phyloP scores from a whole-genome alignment of 2,888 invertebrate species.

The Graphium colonna region DNA sequence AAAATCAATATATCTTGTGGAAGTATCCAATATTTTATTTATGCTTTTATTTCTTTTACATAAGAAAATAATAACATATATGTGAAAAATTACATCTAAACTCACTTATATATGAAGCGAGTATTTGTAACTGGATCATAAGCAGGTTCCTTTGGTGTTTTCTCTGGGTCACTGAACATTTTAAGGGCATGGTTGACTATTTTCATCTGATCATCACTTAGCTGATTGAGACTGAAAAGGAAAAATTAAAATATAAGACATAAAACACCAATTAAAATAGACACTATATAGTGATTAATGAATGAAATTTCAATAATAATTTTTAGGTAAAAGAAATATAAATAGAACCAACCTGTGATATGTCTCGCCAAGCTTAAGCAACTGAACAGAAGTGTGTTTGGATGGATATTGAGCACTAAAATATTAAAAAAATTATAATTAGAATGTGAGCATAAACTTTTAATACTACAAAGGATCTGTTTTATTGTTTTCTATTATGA shows the following conservation, averaged over 20 bases:
- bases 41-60: too few relatives aligned
- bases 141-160: conserved; percentile 52
- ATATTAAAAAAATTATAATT: conserved; percentile 30
- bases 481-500: too few relatives aligned
- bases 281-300: neutral
- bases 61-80: neutral
- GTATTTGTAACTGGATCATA: conserved; percentile 69
- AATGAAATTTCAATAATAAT: neutral
- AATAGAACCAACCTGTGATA: conserved; percentile 58
- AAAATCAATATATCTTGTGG: too few relatives aligned
- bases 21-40: too few relatives aligned
- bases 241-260: neutral
- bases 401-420: conserved; percentile 41
- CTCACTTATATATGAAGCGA: conserved; percentile 67
- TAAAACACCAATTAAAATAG: neutral
- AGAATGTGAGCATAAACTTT: too few relatives aligned
- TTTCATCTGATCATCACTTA: conserved; percentile 64
- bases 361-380: conserved; percentile 68
- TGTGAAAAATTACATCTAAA: neutral
- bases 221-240: conserved; percentile 57
- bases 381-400: conserved; percentile 64
- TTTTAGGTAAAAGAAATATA: neutral
- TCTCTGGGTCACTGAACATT: conserved; percentile 60
- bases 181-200: conserved; percentile 68
- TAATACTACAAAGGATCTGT: too few relatives aligned